phyloP scores from a whole-genome alignment of 2,113 vertebrate genomes.

The Tachycineta bicolor region DNA sequence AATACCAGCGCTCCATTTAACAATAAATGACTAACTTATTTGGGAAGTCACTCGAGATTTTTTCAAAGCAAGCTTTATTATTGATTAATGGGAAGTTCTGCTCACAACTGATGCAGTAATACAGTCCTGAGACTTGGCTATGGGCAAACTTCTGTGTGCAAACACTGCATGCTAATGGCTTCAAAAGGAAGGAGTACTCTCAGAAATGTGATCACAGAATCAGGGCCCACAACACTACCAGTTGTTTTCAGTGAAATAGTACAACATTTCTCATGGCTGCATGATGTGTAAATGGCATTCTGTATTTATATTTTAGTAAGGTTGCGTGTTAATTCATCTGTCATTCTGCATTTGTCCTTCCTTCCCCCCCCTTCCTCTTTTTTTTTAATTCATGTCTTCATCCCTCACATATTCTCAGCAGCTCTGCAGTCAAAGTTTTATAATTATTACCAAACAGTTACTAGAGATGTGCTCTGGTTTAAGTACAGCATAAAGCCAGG shows the following conservation, averaged over 20 bases:
- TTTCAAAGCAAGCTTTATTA: neutral
- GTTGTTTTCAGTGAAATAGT: neutral
- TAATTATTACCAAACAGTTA: neutral
- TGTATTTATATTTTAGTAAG: neutral
- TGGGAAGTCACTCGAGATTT: neutral
- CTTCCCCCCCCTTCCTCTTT: neutral
- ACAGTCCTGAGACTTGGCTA: neutral
- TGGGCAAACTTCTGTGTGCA: neutral
- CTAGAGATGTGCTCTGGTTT: constrained; percentile 3
- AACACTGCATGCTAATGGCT: neutral
- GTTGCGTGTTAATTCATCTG: neutral
- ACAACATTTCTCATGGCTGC: neutral
- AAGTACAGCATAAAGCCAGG: constrained; percentile 22
- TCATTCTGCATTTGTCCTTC: neutral
- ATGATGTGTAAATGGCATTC: neutral
- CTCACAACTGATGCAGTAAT: neutral
- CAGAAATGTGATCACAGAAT: neutral
- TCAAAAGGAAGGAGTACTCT: neutral
- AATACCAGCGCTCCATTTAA: neutral
- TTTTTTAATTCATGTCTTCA: neutral
- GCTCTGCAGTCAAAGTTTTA: neutral
- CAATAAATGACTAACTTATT: neutral
- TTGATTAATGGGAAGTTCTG: neutral
- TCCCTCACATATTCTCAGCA: neutral
- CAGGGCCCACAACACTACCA: neutral